Base-by-base conservation (phyloP, 1,140 invertebrate species). In the Orchesella cincta region DNA sequence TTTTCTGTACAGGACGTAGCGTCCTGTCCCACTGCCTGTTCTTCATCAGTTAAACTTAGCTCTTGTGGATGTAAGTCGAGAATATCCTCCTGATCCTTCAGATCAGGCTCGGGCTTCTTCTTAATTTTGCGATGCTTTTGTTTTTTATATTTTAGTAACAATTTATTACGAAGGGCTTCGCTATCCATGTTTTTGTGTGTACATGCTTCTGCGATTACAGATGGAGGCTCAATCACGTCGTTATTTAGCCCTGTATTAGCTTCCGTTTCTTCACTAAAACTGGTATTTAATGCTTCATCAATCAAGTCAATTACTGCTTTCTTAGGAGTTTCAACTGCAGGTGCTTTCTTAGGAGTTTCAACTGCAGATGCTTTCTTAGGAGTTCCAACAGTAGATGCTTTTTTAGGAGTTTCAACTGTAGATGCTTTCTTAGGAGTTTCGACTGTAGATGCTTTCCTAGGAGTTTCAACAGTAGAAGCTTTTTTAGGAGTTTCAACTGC, bases 81-180 rank as follows among this genome's bases (percentile, higher is more conserved):
- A 73, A 73, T 51, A 23, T 73, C 71, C 18, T 73, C 35, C 20
- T 73, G 33, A 26, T 73, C 28, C 5, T n/a, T 51, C 71, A 1
- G 20, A 2, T 36, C n/a, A 5, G 57, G 57, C 23, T 5, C 12
- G 1, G 16, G 35, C 34, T 23, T 73, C 71, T 39, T 51, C 71
- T 73, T 73, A 34, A 39, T 46, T 73, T 46, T 73, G 23, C 67
- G 29, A 14, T 71, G 34, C 29, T 71, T 28, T 71, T 71, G 67
- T 33, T 57, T 12, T 57, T 57, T 8, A 57, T 57, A 71, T 33
- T 71, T 71, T 23, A 8, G 16, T 8, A 71, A 29, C 2, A 71
- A 29, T 71, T 71, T 71, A 16, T 8, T 28, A 18, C 67, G 52
- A 57, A 57, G 52, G 52, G 8, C 52, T 57, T 57, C 52, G 23